Conservation (phyloP, 2,888 invertebrate genomes). For the Cabera pusaria region DNA sequence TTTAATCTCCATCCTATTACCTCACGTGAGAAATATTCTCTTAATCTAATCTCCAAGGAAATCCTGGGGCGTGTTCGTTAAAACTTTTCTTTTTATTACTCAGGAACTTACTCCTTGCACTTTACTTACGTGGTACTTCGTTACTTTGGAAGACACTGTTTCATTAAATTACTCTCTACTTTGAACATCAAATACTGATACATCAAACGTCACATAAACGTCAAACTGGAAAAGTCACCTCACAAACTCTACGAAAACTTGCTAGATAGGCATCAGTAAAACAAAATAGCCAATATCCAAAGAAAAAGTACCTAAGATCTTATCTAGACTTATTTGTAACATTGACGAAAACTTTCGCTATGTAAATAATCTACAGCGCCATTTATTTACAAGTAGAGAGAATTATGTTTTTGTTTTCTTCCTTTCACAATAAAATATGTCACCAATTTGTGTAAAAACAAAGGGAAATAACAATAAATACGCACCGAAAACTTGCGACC, state of each 20-base stretch:
- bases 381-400: conserved; percentile 15
- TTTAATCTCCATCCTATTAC: conserved; percentile 13
- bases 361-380: conserved; percentile 12
- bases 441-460: conserved; percentile 13
- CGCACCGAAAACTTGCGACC: conserved; percentile 96
- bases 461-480: conserved; percentile 26
- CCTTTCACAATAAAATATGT: conserved; percentile 18
- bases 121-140: conserved; percentile 9
- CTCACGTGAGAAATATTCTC: conserved; percentile 10
- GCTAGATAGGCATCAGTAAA: too few species aligned
- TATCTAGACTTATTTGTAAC: conserved; percentile 8
- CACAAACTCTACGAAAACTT: too few species aligned
- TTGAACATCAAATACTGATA: too few species aligned
- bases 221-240: too few species aligned
- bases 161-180: too few species aligned
- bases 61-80: conserved; percentile 21
- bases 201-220: too few species aligned
- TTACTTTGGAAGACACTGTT: not conserved
- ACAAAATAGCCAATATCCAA: too few species aligned
- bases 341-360: conserved; percentile 11
- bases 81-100: conserved; percentile 29
- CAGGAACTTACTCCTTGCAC: conserved; percentile 8
- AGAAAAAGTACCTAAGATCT: not conserved
- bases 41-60: conserved; percentile 12
- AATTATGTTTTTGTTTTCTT: conserved; percentile 24